phyloP scores from a whole-genome alignment of 2,113 vertebrate genomes.

The Notothenia coriiceps region DNA sequence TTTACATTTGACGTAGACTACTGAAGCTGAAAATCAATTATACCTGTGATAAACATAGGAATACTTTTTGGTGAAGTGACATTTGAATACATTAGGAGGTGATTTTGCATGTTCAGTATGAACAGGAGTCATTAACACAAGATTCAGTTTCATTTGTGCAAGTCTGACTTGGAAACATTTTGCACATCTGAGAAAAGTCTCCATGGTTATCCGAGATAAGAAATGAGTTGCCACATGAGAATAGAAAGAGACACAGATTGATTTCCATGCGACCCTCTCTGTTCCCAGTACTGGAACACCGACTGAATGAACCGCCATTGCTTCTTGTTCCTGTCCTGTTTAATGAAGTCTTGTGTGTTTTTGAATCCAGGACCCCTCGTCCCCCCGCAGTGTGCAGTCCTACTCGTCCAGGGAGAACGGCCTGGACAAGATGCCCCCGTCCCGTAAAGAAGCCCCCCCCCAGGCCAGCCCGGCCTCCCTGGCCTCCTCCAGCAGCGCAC shows the following conservation, averaged over 20 bases:
- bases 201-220: not conserved
- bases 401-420: constrained; percentile 93
- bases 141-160: too few relatives aligned
- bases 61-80: not conserved
- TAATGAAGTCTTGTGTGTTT: not conserved
- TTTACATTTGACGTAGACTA: not conserved
- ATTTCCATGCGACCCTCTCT: not conserved
- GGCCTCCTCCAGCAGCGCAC: constrained; percentile 90
- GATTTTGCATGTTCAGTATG: too few relatives aligned
- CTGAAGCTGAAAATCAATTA: not conserved
- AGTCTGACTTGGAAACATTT: not conserved
- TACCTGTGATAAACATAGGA: not conserved
- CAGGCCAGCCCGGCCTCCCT: constrained; percentile 91
- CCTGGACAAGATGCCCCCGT: constrained; percentile 85
- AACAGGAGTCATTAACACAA: too few relatives aligned
- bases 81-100: too few relatives aligned
- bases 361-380: constrained; percentile 88
- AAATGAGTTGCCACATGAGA: not conserved
- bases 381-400: constrained; percentile 91
- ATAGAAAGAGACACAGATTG: not conserved
- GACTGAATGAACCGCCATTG: not conserved
- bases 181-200: not conserved
- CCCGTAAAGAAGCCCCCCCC: constrained; percentile 87
- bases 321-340: not conserved
- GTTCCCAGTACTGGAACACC: not conserved